A percentile compares a stretch with the other conserved stretches of the same genome.
phyloP scores from a whole-genome alignment of 37 sponge, comb jelly and placozoan species.

The Ephydatia muelleri region DNA sequence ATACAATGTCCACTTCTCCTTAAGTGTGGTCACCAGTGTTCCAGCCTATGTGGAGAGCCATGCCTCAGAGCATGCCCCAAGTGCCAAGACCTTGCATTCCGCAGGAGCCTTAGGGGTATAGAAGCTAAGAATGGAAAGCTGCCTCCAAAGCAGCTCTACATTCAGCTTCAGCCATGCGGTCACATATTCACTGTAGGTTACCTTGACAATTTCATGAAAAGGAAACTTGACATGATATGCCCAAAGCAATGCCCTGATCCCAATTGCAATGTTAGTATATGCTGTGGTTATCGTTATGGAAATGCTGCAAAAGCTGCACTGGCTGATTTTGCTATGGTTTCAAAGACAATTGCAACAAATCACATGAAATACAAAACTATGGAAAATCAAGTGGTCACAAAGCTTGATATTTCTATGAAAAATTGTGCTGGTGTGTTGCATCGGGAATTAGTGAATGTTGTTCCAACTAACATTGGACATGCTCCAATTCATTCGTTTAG shows the following conservation, averaged over 20 bases:
- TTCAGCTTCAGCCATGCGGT: conserved; percentile 4
- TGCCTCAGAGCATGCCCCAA: conserved; percentile 28
- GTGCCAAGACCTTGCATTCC: conserved; percentile 30
- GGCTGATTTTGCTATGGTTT: not conserved
- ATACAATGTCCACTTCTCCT: conserved; percentile 4
- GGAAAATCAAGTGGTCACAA: not conserved
- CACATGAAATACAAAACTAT: not conserved
- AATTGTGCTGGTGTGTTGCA: no score
- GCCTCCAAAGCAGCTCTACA: not conserved
- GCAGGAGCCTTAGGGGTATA: not conserved
- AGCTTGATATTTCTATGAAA: no score
- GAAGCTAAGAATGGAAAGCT: not conserved
- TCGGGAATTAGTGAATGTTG: not conserved
- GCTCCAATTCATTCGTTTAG: no score
- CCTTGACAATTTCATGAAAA: conserved; percentile 12
- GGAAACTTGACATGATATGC: not conserved
- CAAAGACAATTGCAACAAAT: not conserved
- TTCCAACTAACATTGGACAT: no score
- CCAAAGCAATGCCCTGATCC: conserved; percentile 32
- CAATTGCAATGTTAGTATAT: conserved; percentile 3
- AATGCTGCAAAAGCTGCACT: conserved; percentile 31
- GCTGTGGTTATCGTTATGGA: conserved; percentile 29
- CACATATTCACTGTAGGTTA: conserved; percentile 7
- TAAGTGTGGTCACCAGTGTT: conserved; percentile 30
- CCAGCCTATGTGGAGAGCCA: conserved; percentile 43